These are phyloP conservation scores for Mellilla xanthometata DNA, from an alignment of 2,888 invertebrate species.

Conservation along the genomic window DNA sequence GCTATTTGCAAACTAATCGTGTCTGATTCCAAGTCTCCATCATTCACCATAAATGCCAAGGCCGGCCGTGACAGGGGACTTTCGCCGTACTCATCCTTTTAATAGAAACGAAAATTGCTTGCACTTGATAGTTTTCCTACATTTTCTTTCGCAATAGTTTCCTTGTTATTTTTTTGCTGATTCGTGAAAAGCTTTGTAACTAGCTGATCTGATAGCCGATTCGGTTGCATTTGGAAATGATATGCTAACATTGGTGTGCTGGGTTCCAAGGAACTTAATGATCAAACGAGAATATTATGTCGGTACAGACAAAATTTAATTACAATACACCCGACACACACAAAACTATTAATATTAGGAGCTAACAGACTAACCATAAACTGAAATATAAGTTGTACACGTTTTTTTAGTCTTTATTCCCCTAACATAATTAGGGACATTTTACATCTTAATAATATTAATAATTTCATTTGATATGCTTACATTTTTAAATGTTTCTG, in stretches of 20 bases:
- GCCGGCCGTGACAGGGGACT: conserved; percentile 5
- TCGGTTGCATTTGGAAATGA: conserved; percentile 5
- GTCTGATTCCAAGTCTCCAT: conserved; percentile 17
- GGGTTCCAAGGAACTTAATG: neutral
- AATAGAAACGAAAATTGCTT: neutral
- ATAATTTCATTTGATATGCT: too few species aligned
- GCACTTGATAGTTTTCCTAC: neutral
- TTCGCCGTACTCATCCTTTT: neutral
- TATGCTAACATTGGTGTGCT: neutral
- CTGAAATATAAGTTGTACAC: too few species aligned
- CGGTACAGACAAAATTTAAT: too few species aligned
- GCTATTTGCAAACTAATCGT: conserved; percentile 9
- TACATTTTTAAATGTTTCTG: too few species aligned
- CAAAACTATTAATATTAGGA: too few species aligned
- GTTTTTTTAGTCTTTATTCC: too few species aligned
- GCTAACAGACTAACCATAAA: too few species aligned
- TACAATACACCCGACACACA: too few species aligned
- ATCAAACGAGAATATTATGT: too few species aligned
- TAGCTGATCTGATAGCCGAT: neutral
- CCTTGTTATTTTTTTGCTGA: neutral
- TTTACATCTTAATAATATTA: too few species aligned
- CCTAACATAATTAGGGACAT: too few species aligned
- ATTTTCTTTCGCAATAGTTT: too few species aligned
- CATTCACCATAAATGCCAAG: conserved; percentile 25
- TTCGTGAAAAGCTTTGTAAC: conserved; percentile 10